Conservation (phyloP, 2,888 invertebrate genomes). For the Cryptocephalus moraei region DNA sequence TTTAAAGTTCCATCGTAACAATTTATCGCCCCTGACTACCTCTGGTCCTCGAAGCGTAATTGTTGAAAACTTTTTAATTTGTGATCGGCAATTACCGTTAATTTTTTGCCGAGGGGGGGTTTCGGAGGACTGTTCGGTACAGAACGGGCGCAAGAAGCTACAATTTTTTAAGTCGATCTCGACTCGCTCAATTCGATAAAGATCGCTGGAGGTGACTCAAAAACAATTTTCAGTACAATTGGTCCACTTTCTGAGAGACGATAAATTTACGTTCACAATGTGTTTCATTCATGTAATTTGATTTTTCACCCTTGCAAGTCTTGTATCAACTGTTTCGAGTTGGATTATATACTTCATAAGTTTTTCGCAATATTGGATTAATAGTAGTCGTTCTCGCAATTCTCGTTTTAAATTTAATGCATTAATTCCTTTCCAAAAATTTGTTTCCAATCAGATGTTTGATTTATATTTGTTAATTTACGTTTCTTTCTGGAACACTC, state of each 20-base stretch:
- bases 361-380: constrained; percentile 30
- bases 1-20: too few relatives aligned
- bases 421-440: constrained; percentile 5
- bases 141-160: constrained; percentile 26
- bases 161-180: constrained; percentile 32
- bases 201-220: constrained; percentile 17
- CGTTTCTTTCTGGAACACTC: too few relatives aligned
- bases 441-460: too few relatives aligned
- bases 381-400: constrained; percentile 17
- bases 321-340: constrained; percentile 26
- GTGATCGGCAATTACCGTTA: constrained; percentile 21
- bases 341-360: constrained; percentile 32
- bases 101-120: too few relatives aligned
- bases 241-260: constrained; percentile 24
- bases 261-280: constrained; percentile 38
- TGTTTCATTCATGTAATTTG: constrained; percentile 39
- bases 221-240: constrained; percentile 19
- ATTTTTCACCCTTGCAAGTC: constrained; percentile 31
- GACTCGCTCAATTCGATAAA: constrained; percentile 23
- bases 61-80: constrained; percentile 26
- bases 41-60: too few relatives aligned
- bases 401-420: constrained; percentile 5
- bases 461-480: too few relatives aligned
- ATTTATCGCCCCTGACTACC: too few relatives aligned
- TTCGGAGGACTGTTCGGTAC: constrained; percentile 17